These are phyloP conservation scores for Arenaria interpres DNA, from an alignment of 2,113 vertebrate genomes.

Conservation along the genomic window DNA sequence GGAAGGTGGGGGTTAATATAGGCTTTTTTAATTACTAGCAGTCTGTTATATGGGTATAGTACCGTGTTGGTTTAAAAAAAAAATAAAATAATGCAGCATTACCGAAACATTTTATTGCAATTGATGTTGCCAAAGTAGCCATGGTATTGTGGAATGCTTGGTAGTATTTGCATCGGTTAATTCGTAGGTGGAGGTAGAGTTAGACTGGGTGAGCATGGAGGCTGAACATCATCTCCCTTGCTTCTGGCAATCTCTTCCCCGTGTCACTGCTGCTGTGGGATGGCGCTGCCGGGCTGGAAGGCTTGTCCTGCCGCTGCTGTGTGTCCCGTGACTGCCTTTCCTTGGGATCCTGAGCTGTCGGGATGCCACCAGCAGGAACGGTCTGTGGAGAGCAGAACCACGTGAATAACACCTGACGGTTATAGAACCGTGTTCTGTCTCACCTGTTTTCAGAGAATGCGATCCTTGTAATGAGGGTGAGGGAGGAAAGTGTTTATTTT, in stretches of 20 bases:
- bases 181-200: not conserved
- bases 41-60: not conserved
- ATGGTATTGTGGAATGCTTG: not conserved
- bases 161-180: not conserved
- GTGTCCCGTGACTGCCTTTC: not conserved
- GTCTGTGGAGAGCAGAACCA: not conserved
- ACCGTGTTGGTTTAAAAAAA: not conserved
- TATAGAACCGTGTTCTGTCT: accelerated
- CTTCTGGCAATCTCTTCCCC: not conserved
- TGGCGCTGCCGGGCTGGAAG: not conserved
- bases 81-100: not conserved
- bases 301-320: not conserved
- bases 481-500: not conserved
- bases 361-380: not conserved
- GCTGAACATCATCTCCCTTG: not conserved
- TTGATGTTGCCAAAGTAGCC: not conserved
- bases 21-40: not conserved
- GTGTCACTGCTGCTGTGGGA: not conserved
- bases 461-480: not conserved
- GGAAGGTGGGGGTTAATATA: not conserved
- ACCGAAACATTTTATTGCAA: not conserved
- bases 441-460: not conserved
- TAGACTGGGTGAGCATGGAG: not conserved
- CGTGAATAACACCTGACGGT: accelerated
- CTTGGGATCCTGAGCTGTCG: not conserved